phyloP scores from a whole-genome alignment of 1,140 invertebrate genomes.

The Phortica variegata region DNA sequence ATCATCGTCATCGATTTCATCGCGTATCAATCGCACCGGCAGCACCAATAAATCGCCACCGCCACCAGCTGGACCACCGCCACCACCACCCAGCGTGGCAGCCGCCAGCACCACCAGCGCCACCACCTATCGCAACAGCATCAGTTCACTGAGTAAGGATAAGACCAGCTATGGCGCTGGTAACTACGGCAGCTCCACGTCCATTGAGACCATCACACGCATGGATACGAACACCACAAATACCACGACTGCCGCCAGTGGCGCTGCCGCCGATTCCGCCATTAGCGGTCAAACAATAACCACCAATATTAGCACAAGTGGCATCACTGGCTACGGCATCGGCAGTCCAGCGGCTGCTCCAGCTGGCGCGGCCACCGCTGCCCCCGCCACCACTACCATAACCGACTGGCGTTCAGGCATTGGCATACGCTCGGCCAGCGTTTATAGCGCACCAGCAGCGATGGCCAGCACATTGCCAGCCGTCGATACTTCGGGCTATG shows the following conservation, averaged over 20 bases:
- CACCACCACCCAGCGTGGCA: slow-evolving; percentile 33
- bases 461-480: slow-evolving; percentile 37
- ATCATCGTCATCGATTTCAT: slow-evolving; percentile 45
- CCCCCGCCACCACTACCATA: slow-evolving; percentile 25
- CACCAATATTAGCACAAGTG: slow-evolving; percentile 25
- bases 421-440: slow-evolving; percentile 49
- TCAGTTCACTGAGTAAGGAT: slow-evolving; percentile 44
- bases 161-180: slow-evolving; percentile 40
- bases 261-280: slow-evolving; percentile 25
- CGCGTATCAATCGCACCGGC: slow-evolving; percentile 43
- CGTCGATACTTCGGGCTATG: slow-evolving; percentile 45
- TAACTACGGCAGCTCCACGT: slow-evolving; percentile 48
- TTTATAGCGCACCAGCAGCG: slow-evolving; percentile 48
- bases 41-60: slow-evolving; percentile 44
- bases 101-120: slow-evolving; percentile 13
- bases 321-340: not conserved
- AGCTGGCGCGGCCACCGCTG: slow-evolving; percentile 17
- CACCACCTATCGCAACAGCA: slow-evolving; percentile 34
- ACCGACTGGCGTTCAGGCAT: slow-evolving; percentile 46
- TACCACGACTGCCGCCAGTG: slow-evolving; percentile 34
- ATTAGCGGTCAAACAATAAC: slow-evolving; percentile 22
- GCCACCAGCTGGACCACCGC: slow-evolving; percentile 45
- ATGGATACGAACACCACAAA: slow-evolving; percentile 49
- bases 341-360: slow-evolving; percentile 7
- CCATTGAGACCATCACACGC: slow-evolving; percentile 50